phyloP scores from a whole-genome alignment of 2,797 vertebrate species.

The Poeciliopsis paucimaculata region DNA sequence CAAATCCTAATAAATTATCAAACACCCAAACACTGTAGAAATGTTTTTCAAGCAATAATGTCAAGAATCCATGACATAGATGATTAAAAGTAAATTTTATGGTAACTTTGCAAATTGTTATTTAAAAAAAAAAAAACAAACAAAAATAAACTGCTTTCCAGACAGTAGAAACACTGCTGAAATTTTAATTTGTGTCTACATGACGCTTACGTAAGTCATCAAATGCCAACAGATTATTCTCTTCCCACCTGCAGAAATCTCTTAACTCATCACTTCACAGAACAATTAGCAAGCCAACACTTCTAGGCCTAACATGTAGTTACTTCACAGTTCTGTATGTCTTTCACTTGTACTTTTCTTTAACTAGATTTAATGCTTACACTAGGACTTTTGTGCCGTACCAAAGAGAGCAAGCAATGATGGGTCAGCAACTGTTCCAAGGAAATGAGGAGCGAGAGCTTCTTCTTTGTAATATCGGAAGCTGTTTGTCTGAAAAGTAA shows the following conservation, averaged over 20 bases:
- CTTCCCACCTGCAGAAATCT: not conserved
- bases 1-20: not conserved
- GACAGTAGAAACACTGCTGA: not conserved
- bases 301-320: not conserved
- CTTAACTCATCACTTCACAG: not conserved
- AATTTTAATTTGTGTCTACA: not conserved
- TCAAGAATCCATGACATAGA: too few relatives aligned
- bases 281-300: not conserved
- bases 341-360: slow-evolving; percentile 1
- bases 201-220: not conserved
- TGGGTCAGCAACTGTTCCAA: slow-evolving; percentile 10
- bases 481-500: slow-evolving; percentile 49
- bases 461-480: slow-evolving; percentile 16
- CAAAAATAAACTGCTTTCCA: not conserved
- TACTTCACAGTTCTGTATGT: not conserved
- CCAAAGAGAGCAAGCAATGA: not conserved
- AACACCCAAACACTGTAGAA: not conserved
- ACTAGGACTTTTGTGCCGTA: not conserved
- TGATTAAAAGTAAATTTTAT: not conserved
- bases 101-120: not conserved
- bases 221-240: not conserved
- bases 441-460: not conserved
- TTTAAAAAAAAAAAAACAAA: not conserved
- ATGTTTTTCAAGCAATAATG: not conserved
- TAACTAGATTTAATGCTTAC: slow-evolving; percentile 14